Evolutionary conservation across 35 echinoderm and acorn worm species (phyloP).

Genomic region (Eucidaris tribuloides): DNA sequence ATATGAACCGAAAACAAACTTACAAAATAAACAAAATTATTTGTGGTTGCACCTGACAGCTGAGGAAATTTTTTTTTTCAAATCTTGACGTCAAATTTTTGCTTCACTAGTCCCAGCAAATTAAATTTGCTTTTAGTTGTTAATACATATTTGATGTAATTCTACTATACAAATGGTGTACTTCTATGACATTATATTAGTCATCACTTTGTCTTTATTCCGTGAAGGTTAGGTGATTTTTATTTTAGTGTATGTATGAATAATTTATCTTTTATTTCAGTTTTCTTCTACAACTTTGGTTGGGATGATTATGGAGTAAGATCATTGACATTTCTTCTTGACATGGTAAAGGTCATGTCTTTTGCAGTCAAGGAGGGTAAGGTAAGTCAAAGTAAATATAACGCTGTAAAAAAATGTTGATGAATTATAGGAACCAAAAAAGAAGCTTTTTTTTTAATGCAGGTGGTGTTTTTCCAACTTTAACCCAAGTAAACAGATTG

Average conservation of each 20-base stretch:
- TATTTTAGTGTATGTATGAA: neutral
- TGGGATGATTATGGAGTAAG: slow-evolving; percentile 99
- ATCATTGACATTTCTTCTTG: slow-evolving; percentile 82
- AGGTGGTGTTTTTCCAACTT: too few species aligned
- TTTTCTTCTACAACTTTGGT: slow-evolving; percentile 99
- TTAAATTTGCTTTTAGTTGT: neutral
- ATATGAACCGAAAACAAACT: neutral
- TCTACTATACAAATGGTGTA: neutral
- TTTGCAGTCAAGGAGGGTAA: slow-evolving; percentile 92
- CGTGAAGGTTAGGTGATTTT: neutral
- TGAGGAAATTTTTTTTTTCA: too few species aligned
- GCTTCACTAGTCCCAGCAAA: neutral
- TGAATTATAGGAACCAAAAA: too few species aligned
- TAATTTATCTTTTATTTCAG: slow-evolving; percentile 33
- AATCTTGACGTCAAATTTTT: neutral
- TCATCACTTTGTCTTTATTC: too few species aligned
- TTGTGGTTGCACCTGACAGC: neutral
- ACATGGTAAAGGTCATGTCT: slow-evolving; percentile 99
- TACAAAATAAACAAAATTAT: neutral
- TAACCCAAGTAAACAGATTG: too few species aligned
- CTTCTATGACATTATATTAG: neutral
- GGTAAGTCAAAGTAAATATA: slow-evolving; percentile 23
- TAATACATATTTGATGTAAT: neutral
- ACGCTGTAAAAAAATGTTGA: too few species aligned
- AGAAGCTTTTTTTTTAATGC: too few species aligned